Percentiles rank a stretch among this genome's conserved stretches.
Conservation (phyloP, 2,888 invertebrate species). For the Harpalus rufipes region DNA sequence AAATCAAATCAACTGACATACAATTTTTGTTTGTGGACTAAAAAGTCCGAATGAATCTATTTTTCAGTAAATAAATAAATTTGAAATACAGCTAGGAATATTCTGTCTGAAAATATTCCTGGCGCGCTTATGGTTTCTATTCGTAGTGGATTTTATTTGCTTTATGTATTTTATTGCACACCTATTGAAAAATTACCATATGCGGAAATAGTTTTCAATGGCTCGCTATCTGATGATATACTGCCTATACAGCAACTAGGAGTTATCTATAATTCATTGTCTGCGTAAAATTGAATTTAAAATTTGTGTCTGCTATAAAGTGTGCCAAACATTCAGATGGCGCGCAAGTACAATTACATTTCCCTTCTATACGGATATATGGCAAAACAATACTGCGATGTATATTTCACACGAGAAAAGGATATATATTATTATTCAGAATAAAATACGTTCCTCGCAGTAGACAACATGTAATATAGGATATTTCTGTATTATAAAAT, state of each 20-base stretch:
- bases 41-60: too few relatives aligned
- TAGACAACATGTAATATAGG: too few relatives aligned
- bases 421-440: neutral
- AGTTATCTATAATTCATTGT: constrained; percentile 56
- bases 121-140: too few relatives aligned
- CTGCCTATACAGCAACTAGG: constrained; percentile 13
- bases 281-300: constrained; percentile 58
- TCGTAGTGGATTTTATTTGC: constrained; percentile 10
- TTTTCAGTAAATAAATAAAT: too few relatives aligned
- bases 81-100: too few relatives aligned
- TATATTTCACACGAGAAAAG: neutral
- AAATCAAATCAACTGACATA: too few relatives aligned
- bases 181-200: constrained; percentile 58
- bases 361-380: neutral
- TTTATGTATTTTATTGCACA: constrained; percentile 48
- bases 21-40: too few relatives aligned
- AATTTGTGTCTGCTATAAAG: constrained; percentile 49
- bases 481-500: too few relatives aligned
- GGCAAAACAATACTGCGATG: constrained; percentile 32
- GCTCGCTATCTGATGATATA: constrained; percentile 43
- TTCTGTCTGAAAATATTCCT: too few relatives aligned
- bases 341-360: constrained; percentile 37
- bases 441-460: neutral
- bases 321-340: constrained; percentile 18
- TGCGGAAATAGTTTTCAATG: constrained; percentile 56